Conservation (phyloP, 2,888 invertebrate species). For the Caenorhabditis sp. region DNA sequence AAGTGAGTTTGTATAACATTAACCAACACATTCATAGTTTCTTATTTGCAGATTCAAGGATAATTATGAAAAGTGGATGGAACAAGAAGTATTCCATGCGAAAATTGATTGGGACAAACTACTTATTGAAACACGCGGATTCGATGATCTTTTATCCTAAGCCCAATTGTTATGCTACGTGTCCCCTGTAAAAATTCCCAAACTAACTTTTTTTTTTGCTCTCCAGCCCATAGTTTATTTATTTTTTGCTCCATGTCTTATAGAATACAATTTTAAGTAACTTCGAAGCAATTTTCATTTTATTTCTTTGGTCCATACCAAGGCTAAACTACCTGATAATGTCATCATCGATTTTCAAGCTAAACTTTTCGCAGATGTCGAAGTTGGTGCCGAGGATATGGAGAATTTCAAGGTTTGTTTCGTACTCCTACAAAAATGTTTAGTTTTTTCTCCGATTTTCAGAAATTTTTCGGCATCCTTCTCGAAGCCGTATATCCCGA, state of each 20-base stretch:
- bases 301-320: background rate
- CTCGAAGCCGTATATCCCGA: slow-evolving; percentile 28
- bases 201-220: background rate
- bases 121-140: slow-evolving; percentile 24
- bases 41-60: slow-evolving; percentile 70
- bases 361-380: background rate
- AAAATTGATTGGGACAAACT: slow-evolving; percentile 77
- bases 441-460: background rate
- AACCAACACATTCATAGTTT: slow-evolving; percentile 27
- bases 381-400: background rate
- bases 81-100: slow-evolving; percentile 89
- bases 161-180: background rate
- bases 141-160: slow-evolving; percentile 18
- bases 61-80: slow-evolving; percentile 89
- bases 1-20: slow-evolving; percentile 11
- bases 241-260: background rate
- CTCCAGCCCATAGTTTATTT: background rate
- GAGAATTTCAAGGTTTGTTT: background rate
- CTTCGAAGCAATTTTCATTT: background rate
- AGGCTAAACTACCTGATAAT: background rate
- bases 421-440: too few relatives aligned
- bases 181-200: background rate
- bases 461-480: background rate
- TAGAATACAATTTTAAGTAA: background rate
- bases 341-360: background rate